Conservation (phyloP, 1,140 invertebrate species). For the Polypedilum vanderplanki region DNA sequence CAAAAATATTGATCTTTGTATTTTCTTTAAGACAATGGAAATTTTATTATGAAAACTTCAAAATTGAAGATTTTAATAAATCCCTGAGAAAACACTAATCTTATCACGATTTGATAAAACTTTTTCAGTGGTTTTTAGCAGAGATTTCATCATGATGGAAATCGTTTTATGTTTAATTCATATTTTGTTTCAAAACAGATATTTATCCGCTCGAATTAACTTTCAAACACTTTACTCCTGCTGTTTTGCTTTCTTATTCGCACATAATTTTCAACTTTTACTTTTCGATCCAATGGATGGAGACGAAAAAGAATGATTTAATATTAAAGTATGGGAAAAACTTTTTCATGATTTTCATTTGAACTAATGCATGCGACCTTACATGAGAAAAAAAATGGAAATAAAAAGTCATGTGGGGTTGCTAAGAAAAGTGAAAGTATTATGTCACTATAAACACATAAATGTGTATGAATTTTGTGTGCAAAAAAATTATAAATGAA, state of each 20-base stretch:
- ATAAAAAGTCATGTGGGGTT: background rate
- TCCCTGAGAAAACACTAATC: background rate
- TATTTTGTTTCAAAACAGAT: constrained; percentile 6
- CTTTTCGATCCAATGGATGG: no score
- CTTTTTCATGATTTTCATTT: background rate
- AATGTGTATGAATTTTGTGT: no score
- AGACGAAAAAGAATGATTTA: background rate
- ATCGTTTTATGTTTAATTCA: constrained; percentile 14
- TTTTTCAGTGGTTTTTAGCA: background rate
- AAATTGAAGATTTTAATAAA: constrained; percentile 4
- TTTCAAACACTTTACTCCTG: background rate
- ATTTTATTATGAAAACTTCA: background rate
- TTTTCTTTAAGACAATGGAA: background rate
- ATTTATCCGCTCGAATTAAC: constrained; percentile 10
- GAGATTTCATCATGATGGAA: background rate
- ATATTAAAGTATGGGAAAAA: background rate
- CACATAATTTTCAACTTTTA: no score
- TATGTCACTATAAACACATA: background rate
- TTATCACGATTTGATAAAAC: background rate
- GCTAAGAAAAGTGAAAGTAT: background rate
- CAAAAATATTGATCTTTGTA: background rate
- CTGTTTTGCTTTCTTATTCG: background rate
- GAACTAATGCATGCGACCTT: no score
- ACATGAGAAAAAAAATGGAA: no score
- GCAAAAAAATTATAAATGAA: background rate